These are phyloP conservation scores for Drosophila suboccidentalis DNA, from an alignment of 2,888 invertebrate genomes.

Conservation along the genomic window DNA sequence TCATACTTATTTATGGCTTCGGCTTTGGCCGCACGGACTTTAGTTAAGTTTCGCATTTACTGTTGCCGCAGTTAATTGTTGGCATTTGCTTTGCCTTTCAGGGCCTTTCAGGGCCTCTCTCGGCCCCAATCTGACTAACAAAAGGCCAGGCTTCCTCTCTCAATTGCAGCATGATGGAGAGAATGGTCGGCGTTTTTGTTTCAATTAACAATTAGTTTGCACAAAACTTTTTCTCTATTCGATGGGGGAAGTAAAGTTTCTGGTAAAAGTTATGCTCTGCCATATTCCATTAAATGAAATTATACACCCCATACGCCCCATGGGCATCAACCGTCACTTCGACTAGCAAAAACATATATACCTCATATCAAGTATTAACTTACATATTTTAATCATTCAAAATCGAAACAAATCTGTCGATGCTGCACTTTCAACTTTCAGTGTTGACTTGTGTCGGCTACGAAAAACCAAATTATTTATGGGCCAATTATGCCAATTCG, in stretches of 20 bases:
- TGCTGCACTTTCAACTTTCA: conserved; percentile 28
- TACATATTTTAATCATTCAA: conserved; percentile 21
- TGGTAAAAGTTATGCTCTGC: conserved; percentile 42
- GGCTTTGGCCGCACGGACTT: conserved; percentile 14
- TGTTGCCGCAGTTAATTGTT: conserved; percentile 77
- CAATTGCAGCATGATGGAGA: conserved; percentile 13
- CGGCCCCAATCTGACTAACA: conserved; percentile 17
- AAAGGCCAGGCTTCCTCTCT: conserved; percentile 4
- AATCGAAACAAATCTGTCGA: conserved; percentile 32
- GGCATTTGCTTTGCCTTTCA: conserved; percentile 55
- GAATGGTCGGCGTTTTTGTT: conserved; percentile 57
- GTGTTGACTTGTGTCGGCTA: conserved; percentile 3
- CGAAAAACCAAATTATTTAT: conserved; percentile 29
- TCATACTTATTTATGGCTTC: conserved; percentile 42
- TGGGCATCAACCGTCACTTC: conserved; percentile 8
- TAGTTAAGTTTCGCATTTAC: conserved; percentile 60
- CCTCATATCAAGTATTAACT: conserved; percentile 18
- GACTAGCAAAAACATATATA: conserved; percentile 9
- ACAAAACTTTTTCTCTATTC: conserved; percentile 47
- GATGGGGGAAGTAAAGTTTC: conserved; percentile 37
- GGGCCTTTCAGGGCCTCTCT: conserved; percentile 20
- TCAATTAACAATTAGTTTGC: conserved; percentile 77
- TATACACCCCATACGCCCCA: conserved; percentile 51
- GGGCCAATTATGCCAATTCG: conserved; percentile 30
- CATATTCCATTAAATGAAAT: conserved; percentile 63